Evolutionary conservation across 2,113 vertebrate genomes (phyloP), one percentile per base, ranked within the genome.

Genomic region (Pongo abelii): DNA sequence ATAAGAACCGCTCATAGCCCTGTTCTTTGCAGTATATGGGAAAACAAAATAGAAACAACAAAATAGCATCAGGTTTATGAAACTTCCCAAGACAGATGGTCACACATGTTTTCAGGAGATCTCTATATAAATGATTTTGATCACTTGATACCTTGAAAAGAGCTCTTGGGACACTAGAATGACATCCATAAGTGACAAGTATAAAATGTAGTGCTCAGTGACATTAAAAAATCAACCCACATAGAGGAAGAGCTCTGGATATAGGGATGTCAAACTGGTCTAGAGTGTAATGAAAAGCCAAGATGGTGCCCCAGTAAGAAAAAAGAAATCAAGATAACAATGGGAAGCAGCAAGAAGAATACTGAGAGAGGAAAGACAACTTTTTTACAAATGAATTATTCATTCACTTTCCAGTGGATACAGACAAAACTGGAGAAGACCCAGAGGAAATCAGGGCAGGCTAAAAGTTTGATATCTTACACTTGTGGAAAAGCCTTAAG

Each of bases 1-100:
- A 22, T 8, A 59, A 20, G 7, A 20, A 2, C 57, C 0, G 7
- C 43, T 30, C 32, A 10, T 10, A 4, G 27, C 27, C 13, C 8
- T 61, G 55, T 35, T 61, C 43, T 59, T 10, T 59, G 6, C 18
- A 72, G 72, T 52, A 72, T 25, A 8, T 52, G 48, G 23, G 1
- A 17, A 7, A 70, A 38, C 35, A 72, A 50, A 74, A 74, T 57
- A 3, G 30, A 89, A 52, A 43, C 18, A 22, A n/a, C 18, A 46
- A 32, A 32, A 61, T 75, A 16, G 14, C 3, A 9, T 61, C 27
- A 20, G 23, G 5, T 61, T 77, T 46, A 46, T 2, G 17, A 46
- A 18, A 57, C 2, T 89, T 74, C 52, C 35, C 9, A n/a, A 74
- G 20, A 11, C 18, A 25, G 46, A 46, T 35, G 77, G 25, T 5